Conservation (phyloP, 2,888 invertebrate genomes). For the Oscheius sp. region DNA sequence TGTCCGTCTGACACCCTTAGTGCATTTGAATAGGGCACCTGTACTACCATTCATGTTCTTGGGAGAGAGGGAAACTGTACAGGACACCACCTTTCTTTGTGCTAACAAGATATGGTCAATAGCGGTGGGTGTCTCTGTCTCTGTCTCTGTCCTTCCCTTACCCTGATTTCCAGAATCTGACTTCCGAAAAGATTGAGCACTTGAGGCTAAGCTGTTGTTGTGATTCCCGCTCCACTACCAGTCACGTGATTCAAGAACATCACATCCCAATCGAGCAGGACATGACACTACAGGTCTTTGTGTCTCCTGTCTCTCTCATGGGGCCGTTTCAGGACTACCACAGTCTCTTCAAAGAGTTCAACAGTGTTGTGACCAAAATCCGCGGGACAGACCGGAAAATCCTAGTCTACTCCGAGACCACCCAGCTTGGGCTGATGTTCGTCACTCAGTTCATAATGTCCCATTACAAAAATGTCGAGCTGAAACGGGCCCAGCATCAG, state of each 20-base stretch:
- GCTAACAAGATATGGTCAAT: background rate
- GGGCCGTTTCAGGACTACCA: background rate
- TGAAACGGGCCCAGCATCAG: slow-evolving; percentile 7
- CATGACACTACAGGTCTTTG: background rate
- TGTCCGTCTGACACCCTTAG: background rate
- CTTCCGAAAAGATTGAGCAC: background rate
- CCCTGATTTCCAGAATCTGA: background rate
- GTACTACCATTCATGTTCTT: slow-evolving; percentile 13
- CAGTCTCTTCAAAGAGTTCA: background rate
- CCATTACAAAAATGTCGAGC: slow-evolving; percentile 11
- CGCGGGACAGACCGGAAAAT: background rate
- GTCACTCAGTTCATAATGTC: slow-evolving; percentile 25
- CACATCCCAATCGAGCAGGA: background rate
- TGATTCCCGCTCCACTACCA: background rate
- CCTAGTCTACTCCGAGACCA: slow-evolving; percentile 3
- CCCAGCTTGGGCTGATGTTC: slow-evolving; percentile 13
- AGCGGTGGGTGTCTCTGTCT: background rate
- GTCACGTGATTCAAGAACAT: background rate
- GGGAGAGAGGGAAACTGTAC: slow-evolving; percentile 3
- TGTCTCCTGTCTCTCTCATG: too few relatives aligned
- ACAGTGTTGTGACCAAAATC: background rate
- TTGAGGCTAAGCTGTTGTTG: background rate
- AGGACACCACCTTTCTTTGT: slow-evolving; percentile 2
- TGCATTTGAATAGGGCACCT: slow-evolving; percentile 7
- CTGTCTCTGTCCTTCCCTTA: too few relatives aligned